Evolutionary conservation across 2,113 vertebrate genomes (phyloP).

Genomic region (Delphinus delphis): DNA sequence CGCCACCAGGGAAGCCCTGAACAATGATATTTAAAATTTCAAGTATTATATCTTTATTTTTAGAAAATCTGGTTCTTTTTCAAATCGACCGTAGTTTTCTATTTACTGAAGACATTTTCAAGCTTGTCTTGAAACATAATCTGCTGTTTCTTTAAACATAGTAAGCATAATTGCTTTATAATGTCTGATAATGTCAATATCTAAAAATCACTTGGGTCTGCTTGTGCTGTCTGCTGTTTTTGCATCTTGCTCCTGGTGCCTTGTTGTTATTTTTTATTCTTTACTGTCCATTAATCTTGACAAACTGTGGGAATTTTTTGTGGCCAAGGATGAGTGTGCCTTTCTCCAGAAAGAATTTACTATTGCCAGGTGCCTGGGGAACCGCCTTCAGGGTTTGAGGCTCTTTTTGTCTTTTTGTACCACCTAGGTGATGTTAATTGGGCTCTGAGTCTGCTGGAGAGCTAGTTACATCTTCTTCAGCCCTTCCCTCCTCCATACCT

Average conservation of each 20-base stretch:
- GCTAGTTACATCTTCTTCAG: neutral
- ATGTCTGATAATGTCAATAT: neutral
- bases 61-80: neutral
- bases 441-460: neutral
- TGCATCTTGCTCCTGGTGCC: neutral
- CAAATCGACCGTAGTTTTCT: neutral
- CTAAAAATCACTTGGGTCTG: slow-evolving; percentile 21
- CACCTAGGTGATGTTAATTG: neutral
- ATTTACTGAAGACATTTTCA: neutral
- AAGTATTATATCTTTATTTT: neutral
- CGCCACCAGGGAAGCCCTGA: neutral
- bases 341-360: neutral
- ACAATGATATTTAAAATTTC: neutral
- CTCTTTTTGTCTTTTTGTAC: neutral
- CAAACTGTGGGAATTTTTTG: neutral
- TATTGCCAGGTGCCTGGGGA: neutral
- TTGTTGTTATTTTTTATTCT: neutral
- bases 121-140: slow-evolving; percentile 3
- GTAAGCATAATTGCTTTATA: neutral
- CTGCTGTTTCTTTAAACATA: neutral
- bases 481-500: neutral
- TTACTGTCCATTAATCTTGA: neutral
- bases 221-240: neutral
- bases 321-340: neutral
- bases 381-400: neutral